Evolutionary conservation across 2,113 vertebrate species (phyloP).

Genomic region (Rhegmatorhina hoffmannsi): DNA sequence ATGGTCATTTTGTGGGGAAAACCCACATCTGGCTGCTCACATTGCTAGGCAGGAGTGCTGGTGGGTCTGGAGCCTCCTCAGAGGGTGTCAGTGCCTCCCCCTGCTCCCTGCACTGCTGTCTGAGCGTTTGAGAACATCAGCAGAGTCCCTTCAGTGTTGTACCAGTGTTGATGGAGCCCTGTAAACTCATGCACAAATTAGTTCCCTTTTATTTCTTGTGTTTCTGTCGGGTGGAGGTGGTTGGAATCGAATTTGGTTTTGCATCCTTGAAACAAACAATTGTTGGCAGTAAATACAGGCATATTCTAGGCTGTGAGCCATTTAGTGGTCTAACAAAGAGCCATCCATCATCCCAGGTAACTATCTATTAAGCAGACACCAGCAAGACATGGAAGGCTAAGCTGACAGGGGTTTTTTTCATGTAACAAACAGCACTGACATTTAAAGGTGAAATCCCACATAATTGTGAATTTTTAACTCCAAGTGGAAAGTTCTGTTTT

Average conservation of each 20-base stretch:
- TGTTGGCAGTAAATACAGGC: slow-evolving; percentile 42
- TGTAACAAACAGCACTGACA: slow-evolving; percentile 72
- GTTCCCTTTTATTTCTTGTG: slow-evolving; percentile 44
- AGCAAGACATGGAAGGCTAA: slow-evolving; percentile 69
- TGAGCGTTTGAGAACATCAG: not conserved
- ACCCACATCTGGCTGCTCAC: not conserved
- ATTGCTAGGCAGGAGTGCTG: not conserved
- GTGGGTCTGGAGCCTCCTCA: not conserved
- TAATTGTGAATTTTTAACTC: slow-evolving; percentile 68
- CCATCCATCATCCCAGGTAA: slow-evolving; percentile 66
- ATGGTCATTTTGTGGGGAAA: not conserved
- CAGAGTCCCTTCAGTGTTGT: not conserved
- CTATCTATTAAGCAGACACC: slow-evolving; percentile 72
- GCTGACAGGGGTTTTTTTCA: slow-evolving; percentile 64
- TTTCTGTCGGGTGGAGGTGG: slow-evolving; percentile 39
- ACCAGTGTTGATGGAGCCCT: slow-evolving; percentile 34
- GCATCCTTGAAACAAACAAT: slow-evolving; percentile 58
- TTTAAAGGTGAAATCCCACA: slow-evolving; percentile 70
- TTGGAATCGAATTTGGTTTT: slow-evolving; percentile 35
- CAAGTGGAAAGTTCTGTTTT: slow-evolving; percentile 28
- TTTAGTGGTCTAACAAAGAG: slow-evolving; percentile 55
- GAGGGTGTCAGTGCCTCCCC: not conserved
- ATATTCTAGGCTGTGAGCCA: slow-evolving; percentile 41
- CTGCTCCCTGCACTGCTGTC: not conserved
- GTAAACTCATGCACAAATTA: slow-evolving; percentile 54